Evolutionary conservation across 2,888 invertebrate species (phyloP).

Genomic region (Graphium colonna): DNA sequence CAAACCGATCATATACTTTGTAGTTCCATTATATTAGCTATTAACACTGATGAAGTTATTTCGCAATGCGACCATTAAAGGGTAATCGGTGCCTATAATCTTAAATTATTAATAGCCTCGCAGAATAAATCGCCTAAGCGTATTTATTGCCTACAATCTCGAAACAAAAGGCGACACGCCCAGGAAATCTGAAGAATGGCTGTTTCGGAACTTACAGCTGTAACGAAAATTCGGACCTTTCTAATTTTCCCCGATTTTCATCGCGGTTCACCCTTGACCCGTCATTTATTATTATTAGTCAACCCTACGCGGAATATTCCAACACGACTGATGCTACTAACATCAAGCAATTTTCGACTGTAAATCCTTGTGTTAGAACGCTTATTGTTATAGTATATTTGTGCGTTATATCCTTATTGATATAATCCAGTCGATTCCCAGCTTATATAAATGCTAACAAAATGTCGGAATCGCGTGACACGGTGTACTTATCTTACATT

Average conservation of each 20-base stretch:
- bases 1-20: no score
- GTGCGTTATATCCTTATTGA: conserved; percentile 35
- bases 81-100: no score
- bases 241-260: conserved; percentile 54
- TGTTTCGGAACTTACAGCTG: conserved; percentile 23
- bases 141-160: conserved; percentile 23
- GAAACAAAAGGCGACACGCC: conserved; percentile 21
- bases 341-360: conserved; percentile 8
- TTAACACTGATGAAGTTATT: no score
- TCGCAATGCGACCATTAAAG: no score
- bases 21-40: no score
- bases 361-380: not conserved
- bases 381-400: conserved; percentile 6
- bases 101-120: conserved; percentile 21
- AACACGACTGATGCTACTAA: not conserved
- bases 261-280: conserved; percentile 67
- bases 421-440: conserved; percentile 37
- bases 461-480: conserved; percentile 74
- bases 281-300: conserved; percentile 65
- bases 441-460: conserved; percentile 57
- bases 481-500: conserved; percentile 63
- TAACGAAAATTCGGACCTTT: conserved; percentile 27
- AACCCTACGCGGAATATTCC: conserved; percentile 28
- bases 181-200: conserved; percentile 23
- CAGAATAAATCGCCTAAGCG: conserved; percentile 19